Evolutionary conservation across 1,140 invertebrate species (phyloP), one percentile per base, ranked within the genome.

Genomic region (Drosophila sucinea): DNA sequence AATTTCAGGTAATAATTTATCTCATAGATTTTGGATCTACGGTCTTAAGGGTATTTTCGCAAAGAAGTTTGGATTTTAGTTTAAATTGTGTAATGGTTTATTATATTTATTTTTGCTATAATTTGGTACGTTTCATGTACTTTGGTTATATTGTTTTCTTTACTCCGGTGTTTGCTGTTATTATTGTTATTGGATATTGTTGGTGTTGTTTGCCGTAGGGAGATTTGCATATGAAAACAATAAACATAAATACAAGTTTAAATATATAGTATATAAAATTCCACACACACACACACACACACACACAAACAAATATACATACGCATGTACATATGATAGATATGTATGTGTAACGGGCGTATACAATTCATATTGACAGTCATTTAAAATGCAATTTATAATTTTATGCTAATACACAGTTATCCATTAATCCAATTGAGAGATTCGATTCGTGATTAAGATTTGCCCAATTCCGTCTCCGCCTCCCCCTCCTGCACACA

Each of bases 171-270:
- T 51, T 54, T 38, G 25, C 32, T 40, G 54, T 57, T 58, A 35
- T 60, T 73, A 64, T 65, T 75, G 51, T 10, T 51, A 27, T 55
- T 61, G n/a, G 30, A 47, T 40, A 30, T 35, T 58, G 51, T 60
- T 74, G 68, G 65, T 75, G 55, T 70, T 74, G 61, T 65, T 66
- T 61, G 60, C 25, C 29, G 11, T 40, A 35, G 30, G 44, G 44
- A 58, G 60, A 86, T 86, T 86, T 82, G 83, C 83, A 87, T 86
- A 51, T 41, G 8, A 69, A 68, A 76, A 54, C 71, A 32, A 82
- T 82, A 72, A 85, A 70, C 75, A 72, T 85, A 63, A 79, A 86
- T 73, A 73, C 74, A 64, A 64, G 72, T 79, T 64, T 62, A 60
- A 68, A 67, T 85, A 75, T 75, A 60, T 10, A 17, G 17, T 17